These are phyloP conservation scores for Dioctria rufipes DNA, from an alignment of 2,888 invertebrate species.

Conservation along the genomic window DNA sequence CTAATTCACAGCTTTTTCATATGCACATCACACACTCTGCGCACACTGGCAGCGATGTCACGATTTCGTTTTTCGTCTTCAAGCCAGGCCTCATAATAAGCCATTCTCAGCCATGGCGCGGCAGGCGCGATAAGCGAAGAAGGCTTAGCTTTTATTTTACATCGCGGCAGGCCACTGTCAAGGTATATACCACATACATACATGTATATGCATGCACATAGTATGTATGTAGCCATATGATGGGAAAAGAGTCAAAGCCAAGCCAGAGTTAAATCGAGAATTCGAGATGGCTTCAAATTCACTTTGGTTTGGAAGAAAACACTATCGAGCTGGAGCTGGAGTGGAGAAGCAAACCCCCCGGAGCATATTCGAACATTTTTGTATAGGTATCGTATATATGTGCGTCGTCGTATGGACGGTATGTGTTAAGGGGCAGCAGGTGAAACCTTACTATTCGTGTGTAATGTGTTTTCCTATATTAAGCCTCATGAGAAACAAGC, in stretches of 20 bases:
- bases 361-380: too few species aligned
- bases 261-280: not conserved
- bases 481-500: too few species aligned
- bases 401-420: too few species aligned
- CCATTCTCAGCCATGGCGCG: too few species aligned
- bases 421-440: too few species aligned
- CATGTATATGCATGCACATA: too few species aligned
- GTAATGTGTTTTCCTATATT: too few species aligned
- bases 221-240: not conserved
- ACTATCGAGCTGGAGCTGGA: not conserved
- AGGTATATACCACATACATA: too few species aligned
- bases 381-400: too few species aligned
- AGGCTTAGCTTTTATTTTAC: slow-evolving; percentile 3
- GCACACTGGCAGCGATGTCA: not conserved
- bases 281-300: slow-evolving; percentile 20
- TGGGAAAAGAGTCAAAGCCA: not conserved
- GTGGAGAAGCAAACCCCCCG: not conserved
- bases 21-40: slow-evolving; percentile 15
- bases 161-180: not conserved
- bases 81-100: not conserved
- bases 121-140: not conserved
- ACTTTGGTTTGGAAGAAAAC: not conserved
- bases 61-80: not conserved
- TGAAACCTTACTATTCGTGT: too few species aligned
- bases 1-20: not conserved